A percentile compares a stretch with the other conserved stretches of the same genome.
Conservation (phyloP, 1,140 invertebrate species). For the Harlomillsia oculata region DNA sequence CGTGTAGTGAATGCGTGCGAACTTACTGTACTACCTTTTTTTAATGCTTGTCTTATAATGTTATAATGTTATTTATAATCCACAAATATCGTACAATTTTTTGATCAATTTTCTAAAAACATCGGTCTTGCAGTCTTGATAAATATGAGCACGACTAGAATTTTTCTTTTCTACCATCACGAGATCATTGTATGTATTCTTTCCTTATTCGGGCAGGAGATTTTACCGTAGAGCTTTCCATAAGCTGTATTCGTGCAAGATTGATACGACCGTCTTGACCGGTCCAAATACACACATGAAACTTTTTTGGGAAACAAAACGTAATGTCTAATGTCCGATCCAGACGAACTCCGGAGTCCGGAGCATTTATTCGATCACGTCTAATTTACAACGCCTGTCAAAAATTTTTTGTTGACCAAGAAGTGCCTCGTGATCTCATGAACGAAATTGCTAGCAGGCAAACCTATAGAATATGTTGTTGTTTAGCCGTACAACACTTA, state of each 20-base stretch:
- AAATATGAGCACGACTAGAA: too few relatives aligned
- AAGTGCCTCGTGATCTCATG: not conserved
- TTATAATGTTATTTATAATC: not conserved
- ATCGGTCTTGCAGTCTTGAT: too few relatives aligned
- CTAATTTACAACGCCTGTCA: slow-evolving; percentile 27
- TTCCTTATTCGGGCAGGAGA: too few relatives aligned
- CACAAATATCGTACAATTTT: not conserved
- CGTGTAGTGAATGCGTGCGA: not conserved
- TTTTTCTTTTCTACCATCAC: too few relatives aligned
- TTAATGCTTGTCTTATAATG: not conserved
- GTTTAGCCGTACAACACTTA: not conserved
- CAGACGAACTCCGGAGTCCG: slow-evolving; percentile 12
- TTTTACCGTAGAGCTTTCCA: too few relatives aligned
- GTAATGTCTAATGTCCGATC: slow-evolving; percentile 11
- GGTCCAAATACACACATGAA: not conserved
- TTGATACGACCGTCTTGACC: too few relatives aligned
- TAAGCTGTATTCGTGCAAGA: slow-evolving; percentile 4
- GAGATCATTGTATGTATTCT: too few relatives aligned
- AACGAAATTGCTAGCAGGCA: not conserved
- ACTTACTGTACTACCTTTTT: not conserved
- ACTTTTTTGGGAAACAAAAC: slow-evolving; percentile 11
- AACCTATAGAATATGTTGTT: not conserved
- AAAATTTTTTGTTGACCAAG: slow-evolving; percentile 8
- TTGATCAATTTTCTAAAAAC: too few relatives aligned
- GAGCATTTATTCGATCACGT: slow-evolving; percentile 21